Evolutionary conservation across 2,888 invertebrate species (phyloP), one percentile per base, ranked within the genome.

Genomic region (Crepidodera aurea): DNA sequence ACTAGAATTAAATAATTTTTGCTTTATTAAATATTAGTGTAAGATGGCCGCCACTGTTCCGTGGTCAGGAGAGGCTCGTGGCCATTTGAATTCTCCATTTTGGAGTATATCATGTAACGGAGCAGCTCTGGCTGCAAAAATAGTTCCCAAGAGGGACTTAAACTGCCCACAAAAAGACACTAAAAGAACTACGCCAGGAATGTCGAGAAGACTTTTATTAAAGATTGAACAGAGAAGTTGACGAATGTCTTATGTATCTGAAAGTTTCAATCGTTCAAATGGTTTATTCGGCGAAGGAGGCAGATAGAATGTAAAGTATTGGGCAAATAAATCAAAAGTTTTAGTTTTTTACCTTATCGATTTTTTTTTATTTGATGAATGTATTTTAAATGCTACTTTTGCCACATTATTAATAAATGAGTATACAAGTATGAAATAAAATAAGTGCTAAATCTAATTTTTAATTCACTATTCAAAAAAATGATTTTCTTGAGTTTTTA

Each of bases 81-180:
- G 69, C 71, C 68, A 76, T 77, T 74, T 73, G 73, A 74, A 75
- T 76, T 71, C 73, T 66, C 70, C 68, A 71, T 71, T 73, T 69
- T 67, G 69, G 69, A 71, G 74, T 76, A 74, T 71, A 76, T 77
- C 77, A 76, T 76, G 75, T 48, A 48, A 37, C 48, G 18, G 48
- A 27, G 37, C 16, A 29, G 40, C 48, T 13, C 29, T 25, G 37
- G 22, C 56, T 22, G 57, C 39, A 39, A 39, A 29, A 66, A 70
- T 68, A 68, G 67, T 66, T 65, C 73, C 67, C 73, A 15, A 29
- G 72, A 70, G 73, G 65, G 67, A 70, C 69, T 68, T 69, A 68
- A 70, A 71, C 68, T 70, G 71, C 68, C 68, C 73, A 68, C 68
- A 64, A 67, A 66, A 62, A 62, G 60, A 60, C 42, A 59, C 19